phyloP scores from a whole-genome alignment of 2,113 vertebrate genomes.

The Mesembrinibis cayennensis region DNA sequence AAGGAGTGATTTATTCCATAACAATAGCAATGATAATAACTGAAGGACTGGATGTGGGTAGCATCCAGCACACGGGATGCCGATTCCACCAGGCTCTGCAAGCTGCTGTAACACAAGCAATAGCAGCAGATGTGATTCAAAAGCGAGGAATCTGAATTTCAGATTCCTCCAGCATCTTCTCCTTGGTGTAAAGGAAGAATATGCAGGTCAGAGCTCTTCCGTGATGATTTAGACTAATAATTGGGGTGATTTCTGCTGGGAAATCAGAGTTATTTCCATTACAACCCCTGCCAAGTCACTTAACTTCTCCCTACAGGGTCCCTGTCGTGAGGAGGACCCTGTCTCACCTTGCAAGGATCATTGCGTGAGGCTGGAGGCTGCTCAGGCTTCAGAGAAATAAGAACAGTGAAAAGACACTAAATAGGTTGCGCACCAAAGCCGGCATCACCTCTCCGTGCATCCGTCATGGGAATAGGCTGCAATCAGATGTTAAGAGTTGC shows the following conservation, averaged over 20 bases:
- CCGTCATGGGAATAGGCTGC: not conserved
- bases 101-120: not conserved
- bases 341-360: not conserved
- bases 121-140: not conserved
- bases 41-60: not conserved
- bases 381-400: not conserved
- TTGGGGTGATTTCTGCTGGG: not conserved
- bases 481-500: not conserved
- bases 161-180: not conserved
- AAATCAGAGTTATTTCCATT: not conserved
- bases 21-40: conserved; percentile 5
- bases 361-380: not conserved
- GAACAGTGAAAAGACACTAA: not conserved
- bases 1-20: conserved; percentile 14
- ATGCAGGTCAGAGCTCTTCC: not conserved
- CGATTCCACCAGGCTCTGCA: not conserved
- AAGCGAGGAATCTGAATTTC: not conserved
- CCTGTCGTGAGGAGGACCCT: not conserved
- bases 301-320: not conserved
- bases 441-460: rapidly evolving
- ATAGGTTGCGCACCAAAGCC: not conserved
- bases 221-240: not conserved
- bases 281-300: not conserved
- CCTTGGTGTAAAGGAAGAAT: not conserved
- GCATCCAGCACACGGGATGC: not conserved